Evolutionary conservation across 1,140 invertebrate species (phyloP), one percentile per base, ranked within the genome.

Genomic region (Meteorus sp.): DNA sequence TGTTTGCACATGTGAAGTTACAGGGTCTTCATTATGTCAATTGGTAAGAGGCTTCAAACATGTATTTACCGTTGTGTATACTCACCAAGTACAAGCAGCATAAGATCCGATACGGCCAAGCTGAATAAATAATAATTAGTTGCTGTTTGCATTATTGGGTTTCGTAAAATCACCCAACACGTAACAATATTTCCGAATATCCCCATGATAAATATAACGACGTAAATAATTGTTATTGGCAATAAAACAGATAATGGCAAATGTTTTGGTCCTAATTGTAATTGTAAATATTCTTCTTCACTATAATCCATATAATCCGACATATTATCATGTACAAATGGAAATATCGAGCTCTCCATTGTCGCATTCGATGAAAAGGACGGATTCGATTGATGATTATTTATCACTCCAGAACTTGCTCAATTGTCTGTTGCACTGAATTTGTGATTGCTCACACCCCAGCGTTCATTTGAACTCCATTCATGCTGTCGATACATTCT

Each of bases 91-190:
- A 79, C 48, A 7, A 80, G 67, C 0, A 80, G 59, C 15, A 75
- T 69, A 47, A 82, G 60, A 61, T 82, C 81, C 13, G 81, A 81
- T n/a, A 82, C 65, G 3, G 81, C 79, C 17, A 82, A 55, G 62
- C 75, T 87, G 75, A 90, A 88, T 64, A 91, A 74, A 66, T 91
- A 90, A 62, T 84, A 88, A 72, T 90, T 90, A 1, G 81, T 83
- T 1, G 82, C 75, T 4, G 78, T 82, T 48, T 83, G 82, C 83
- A 87, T 83, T 19, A 69, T 76, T 69, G 79, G 77, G 62, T 88
- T 87, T 45, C 77, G 77, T 2, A 78, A 71, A 41, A 89, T 88
- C 7, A 90, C 88, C 25, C 86, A 67, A 65, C 87, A 88, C 2
- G 87, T 88, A 31, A 81, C 79, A 1, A 86, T 61, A 64, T 89